Conservation (phyloP, 2,888 invertebrate genomes). For the Leucoma salicis region DNA sequence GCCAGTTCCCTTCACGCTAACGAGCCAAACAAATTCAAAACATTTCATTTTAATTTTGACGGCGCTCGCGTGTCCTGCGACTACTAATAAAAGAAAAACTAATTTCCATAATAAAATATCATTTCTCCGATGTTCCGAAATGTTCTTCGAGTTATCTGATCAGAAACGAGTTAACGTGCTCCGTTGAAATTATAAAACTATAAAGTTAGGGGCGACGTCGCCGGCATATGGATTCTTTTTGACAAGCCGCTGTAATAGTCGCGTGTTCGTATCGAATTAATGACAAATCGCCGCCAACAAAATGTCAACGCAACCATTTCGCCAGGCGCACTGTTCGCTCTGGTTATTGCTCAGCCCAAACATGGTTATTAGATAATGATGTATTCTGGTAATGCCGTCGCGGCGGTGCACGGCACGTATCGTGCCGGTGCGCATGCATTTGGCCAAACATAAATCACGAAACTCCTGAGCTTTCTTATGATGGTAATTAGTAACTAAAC, state of each 20-base stretch:
- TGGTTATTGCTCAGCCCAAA: constrained; percentile 59
- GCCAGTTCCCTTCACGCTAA: constrained; percentile 53
- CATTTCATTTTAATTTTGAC: constrained; percentile 59
- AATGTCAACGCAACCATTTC: constrained; percentile 73
- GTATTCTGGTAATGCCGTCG: constrained; percentile 64
- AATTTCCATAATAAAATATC: constrained; percentile 77
- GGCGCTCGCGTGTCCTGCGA: constrained; percentile 64
- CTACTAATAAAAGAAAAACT: constrained; percentile 76
- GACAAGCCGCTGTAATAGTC: constrained; percentile 73
- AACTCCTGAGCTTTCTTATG: constrained; percentile 50
- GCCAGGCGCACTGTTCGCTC: constrained; percentile 44
- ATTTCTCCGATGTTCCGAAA: constrained; percentile 45
- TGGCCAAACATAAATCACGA: constrained; percentile 62
- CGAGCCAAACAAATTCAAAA: constrained; percentile 58
- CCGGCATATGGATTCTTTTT: constrained; percentile 72
- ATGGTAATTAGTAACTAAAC: constrained; percentile 65
- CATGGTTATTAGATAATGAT: constrained; percentile 76
- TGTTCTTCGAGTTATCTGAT: constrained; percentile 66
- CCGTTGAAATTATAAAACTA: constrained; percentile 75
- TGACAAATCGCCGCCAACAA: constrained; percentile 67
- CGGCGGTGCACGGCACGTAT: constrained; percentile 66
- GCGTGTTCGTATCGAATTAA: constrained; percentile 76
- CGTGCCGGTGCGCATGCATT: constrained; percentile 61
- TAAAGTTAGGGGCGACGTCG: constrained; percentile 75
- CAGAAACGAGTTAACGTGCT: constrained; percentile 75